Percentiles rank a stretch among this genome's conserved stretches.
Evolutionary conservation across 1,140 invertebrate species (phyloP).

Genomic region (Galendromus occidentalis): DNA sequence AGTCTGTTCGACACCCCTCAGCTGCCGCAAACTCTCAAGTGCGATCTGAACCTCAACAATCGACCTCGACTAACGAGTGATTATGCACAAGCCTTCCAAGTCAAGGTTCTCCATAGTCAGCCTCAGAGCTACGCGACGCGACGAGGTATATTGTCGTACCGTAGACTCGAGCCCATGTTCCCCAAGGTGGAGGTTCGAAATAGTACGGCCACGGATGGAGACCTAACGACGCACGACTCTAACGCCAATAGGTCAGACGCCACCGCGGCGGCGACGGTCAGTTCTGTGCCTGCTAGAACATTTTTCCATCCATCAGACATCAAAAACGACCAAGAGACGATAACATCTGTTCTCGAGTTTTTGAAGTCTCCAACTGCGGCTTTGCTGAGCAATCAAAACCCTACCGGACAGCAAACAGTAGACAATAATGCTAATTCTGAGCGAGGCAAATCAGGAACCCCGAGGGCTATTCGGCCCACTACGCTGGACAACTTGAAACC

Average conservation of each 20-base stretch:
- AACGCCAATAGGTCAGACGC: not conserved
- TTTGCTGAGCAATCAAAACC: not conserved
- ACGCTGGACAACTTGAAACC: not conserved
- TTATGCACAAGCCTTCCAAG: constrained; percentile 1
- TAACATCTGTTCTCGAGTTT: not conserved
- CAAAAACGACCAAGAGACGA: not conserved
- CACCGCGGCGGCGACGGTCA: not conserved
- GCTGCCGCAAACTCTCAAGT: not conserved
- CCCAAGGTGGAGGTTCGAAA: not conserved
- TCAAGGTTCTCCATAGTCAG: not conserved
- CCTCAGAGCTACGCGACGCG: constrained; percentile 3
- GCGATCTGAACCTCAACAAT: not conserved
- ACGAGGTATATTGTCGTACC: not conserved
- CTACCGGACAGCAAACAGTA: not conserved
- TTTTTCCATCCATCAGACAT: not conserved
- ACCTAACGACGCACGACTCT: not conserved
- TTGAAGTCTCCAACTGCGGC: not conserved
- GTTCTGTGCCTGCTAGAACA: not conserved
- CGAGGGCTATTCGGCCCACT: not conserved
- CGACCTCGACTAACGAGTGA: not conserved
- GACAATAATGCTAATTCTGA: not conserved
- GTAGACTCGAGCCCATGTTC: constrained; percentile 1
- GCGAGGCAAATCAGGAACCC: not conserved
- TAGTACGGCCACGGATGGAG: not conserved
- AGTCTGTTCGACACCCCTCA: constrained; percentile 3